Percentiles rank a stretch among this genome's conserved stretches.
Evolutionary conservation across 2,113 vertebrate genomes (phyloP).

Genomic region (Otis tarda): DNA sequence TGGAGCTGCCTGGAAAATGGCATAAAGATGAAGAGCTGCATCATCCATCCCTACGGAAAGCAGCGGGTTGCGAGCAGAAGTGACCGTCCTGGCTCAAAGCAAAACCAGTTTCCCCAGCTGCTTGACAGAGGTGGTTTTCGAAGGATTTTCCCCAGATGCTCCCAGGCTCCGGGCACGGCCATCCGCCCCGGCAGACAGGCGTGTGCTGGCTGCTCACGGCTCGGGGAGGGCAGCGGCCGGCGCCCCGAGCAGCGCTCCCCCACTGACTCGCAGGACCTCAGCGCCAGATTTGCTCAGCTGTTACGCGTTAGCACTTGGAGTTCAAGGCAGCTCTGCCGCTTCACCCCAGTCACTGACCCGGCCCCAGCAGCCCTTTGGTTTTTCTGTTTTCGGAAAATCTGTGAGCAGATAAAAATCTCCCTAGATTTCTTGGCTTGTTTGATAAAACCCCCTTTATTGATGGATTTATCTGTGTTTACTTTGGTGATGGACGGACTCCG

Average conservation of each 20-base stretch:
- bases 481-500: background rate
- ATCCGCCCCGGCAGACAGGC: background rate
- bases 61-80: background rate
- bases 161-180: accelerated
- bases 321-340: background rate
- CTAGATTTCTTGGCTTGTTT: background rate
- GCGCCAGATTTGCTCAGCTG: background rate
- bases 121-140: background rate
- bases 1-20: background rate
- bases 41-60: accelerated
- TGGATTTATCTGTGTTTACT: background rate
- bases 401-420: background rate
- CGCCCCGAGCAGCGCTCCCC: background rate
- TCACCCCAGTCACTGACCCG: background rate
- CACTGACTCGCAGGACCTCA: background rate
- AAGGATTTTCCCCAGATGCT: background rate
- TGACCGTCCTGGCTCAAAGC: background rate
- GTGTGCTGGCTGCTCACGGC: background rate
- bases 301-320: background rate
- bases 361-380: background rate
- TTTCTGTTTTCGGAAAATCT: background rate
- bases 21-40: background rate
- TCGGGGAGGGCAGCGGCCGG: background rate
- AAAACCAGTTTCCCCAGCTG: background rate
- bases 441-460: background rate